Conservation (phyloP, 2,113 vertebrate species). For the Bothrops jararaca region DNA sequence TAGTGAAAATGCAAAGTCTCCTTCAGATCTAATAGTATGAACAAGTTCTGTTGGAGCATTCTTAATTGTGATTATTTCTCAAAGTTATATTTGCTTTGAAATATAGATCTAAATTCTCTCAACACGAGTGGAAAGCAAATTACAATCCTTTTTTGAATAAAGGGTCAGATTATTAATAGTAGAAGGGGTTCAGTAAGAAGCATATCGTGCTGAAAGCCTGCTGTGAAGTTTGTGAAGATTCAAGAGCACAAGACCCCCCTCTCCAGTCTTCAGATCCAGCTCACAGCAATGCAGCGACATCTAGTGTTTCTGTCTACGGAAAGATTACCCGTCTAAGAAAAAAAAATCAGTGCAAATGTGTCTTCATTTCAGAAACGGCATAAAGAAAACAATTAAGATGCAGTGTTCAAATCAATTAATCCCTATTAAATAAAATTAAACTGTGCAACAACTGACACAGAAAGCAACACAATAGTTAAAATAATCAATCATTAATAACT, state of each 20-base stretch:
- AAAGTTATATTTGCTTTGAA: neutral
- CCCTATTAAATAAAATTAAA: neutral
- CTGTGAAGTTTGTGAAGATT: constrained; percentile 3
- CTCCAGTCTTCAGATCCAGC: neutral
- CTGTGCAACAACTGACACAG: neutral
- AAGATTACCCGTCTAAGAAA: neutral
- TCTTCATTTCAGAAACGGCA: neutral
- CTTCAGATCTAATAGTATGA: neutral
- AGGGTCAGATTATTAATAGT: constrained; percentile 14
- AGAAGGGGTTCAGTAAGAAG: neutral
- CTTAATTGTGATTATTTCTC: neutral
- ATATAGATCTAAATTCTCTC: neutral
- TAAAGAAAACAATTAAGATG: neutral
- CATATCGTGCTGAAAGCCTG: neutral
- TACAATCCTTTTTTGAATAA: neutral
- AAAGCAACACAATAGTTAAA: neutral
- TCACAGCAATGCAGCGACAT: neutral
- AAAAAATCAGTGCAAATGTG: neutral
- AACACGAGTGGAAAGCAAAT: neutral
- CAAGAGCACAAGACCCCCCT: neutral
- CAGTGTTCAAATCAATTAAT: neutral
- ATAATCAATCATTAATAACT: neutral
- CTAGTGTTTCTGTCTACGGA: neutral
- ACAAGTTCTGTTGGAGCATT: neutral
- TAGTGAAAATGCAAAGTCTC: neutral